Conservation (phyloP, 2,888 invertebrate species). For the Willowsia nigromaculata region DNA sequence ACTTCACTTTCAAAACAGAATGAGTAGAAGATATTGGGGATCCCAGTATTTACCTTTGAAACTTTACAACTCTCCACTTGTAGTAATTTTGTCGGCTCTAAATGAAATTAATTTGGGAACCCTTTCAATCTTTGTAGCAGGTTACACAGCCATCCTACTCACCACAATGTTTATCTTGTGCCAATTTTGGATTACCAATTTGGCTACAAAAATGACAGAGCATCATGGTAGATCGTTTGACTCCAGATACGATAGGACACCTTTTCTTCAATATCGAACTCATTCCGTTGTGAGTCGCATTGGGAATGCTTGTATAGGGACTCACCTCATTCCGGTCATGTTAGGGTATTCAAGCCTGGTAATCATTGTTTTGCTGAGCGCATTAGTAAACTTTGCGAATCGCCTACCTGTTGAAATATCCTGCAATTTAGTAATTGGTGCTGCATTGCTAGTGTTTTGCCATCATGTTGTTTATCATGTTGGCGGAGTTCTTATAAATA, state of each 20-base stretch:
- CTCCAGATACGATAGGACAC: not conserved
- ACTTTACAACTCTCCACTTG: not conserved
- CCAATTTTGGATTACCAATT: not conserved
- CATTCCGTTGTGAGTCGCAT: not conserved
- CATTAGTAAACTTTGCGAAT: not conserved
- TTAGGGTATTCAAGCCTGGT: not conserved
- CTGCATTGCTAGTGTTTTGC: not conserved
- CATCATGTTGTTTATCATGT: not conserved
- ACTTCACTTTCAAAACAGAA: not conserved
- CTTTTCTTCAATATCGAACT: not conserved
- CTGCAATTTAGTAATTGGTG: not conserved
- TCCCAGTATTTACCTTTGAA: not conserved
- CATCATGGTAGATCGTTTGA: not conserved
- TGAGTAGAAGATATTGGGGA: not conserved
- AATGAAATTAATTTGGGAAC: not conserved
- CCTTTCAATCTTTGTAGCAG: not conserved
- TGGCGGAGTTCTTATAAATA: not conserved
- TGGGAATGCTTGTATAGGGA: not conserved
- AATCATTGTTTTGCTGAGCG: not conserved
- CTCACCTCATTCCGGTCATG: not conserved
- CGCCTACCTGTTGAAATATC: not conserved
- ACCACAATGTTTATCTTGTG: not conserved
- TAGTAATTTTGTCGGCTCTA: not conserved
- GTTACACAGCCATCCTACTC: not conserved
- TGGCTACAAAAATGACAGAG: not conserved